Conservation (phyloP, 2,888 invertebrate species). For the Hydroisotoma schaefferi region DNA sequence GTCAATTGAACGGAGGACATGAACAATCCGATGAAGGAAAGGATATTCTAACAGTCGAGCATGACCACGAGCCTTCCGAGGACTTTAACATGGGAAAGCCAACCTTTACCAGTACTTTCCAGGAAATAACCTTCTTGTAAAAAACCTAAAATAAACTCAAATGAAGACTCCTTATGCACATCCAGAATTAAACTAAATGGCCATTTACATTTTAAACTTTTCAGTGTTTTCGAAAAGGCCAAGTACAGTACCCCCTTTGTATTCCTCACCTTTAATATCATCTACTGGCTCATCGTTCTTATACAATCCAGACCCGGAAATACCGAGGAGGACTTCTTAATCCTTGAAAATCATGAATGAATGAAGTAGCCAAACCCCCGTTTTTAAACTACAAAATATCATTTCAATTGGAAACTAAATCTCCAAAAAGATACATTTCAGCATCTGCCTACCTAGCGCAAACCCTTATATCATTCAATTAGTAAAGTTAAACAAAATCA, state of each 20-base stretch:
- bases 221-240: slow-evolving; percentile 28
- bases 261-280: slow-evolving; percentile 34
- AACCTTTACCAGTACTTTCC: not conserved
- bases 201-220: slow-evolving; percentile 4
- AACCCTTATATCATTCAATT: too few species aligned
- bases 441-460: too few species aligned
- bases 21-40: slow-evolving; percentile 28
- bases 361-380: not conserved
- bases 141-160: slow-evolving; percentile 13
- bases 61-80: slow-evolving; percentile 14
- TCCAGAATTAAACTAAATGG: slow-evolving; percentile 13
- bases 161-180: too few species aligned
- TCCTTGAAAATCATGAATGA: slow-evolving; percentile 24
- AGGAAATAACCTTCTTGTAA: slow-evolving; percentile 20
- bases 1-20: slow-evolving; percentile 21
- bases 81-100: slow-evolving; percentile 14
- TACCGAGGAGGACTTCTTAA: slow-evolving; percentile 33
- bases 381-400: not conserved
- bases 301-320: slow-evolving; percentile 24
- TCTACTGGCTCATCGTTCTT: slow-evolving; percentile 43
- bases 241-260: slow-evolving; percentile 35
- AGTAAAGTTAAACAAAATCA: too few species aligned
- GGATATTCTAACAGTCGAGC: slow-evolving; percentile 22
- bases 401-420: not conserved
- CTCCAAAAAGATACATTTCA: not conserved